These are phyloP conservation scores for Cotesia congregata DNA, from an alignment of 2,888 invertebrate species.

Conservation along the genomic window DNA sequence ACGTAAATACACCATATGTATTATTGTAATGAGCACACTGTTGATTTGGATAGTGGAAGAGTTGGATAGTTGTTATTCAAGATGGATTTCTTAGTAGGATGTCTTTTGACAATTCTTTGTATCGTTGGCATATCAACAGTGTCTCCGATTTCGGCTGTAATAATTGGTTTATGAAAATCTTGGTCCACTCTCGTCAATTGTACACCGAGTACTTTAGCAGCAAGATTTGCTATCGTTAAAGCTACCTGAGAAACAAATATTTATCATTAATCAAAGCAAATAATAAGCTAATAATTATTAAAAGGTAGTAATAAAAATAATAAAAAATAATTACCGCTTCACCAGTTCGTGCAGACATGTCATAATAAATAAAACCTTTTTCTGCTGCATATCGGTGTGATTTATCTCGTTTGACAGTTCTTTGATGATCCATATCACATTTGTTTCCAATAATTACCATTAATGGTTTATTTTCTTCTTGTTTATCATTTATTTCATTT, in stretches of 20 bases:
- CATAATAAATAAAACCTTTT: constrained; percentile 75
- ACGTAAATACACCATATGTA: neutral
- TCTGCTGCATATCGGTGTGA: constrained; percentile 78
- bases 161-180: constrained; percentile 78
- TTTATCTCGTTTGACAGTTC: constrained; percentile 77
- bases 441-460: constrained; percentile 80
- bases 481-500: constrained; percentile 68
- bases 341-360: constrained; percentile 81
- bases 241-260: constrained; percentile 73
- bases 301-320: constrained; percentile 70
- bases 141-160: constrained; percentile 76
- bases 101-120: constrained; percentile 61
- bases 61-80: constrained; percentile 54
- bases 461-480: constrained; percentile 72
- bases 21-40: constrained; percentile 73
- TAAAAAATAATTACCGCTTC: constrained; percentile 76
- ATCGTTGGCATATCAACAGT: constrained; percentile 61
- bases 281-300: constrained; percentile 12
- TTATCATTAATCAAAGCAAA: constrained; percentile 30
- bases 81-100: constrained; percentile 60
- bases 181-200: constrained; percentile 77
- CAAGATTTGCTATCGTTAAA: constrained; percentile 78
- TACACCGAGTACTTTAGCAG: constrained; percentile 79
- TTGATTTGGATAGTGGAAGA: constrained; percentile 66
- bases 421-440: constrained; percentile 82